Base-by-base conservation (phyloP, 53 echinoderm and acorn worm species). In the Hippasteria phrygiana region DNA sequence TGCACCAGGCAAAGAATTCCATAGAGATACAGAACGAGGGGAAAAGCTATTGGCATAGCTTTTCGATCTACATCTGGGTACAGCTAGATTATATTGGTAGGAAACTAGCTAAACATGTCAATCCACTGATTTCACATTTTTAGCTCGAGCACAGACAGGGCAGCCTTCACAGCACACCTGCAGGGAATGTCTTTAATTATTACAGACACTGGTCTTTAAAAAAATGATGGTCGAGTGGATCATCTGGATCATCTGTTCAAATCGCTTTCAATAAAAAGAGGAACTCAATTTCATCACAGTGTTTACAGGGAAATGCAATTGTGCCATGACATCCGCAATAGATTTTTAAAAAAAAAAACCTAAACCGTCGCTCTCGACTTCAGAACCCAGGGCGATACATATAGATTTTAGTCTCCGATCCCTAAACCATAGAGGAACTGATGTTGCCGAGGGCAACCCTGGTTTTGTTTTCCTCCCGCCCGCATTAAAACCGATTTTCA, bases 401-500 rank as follows among this genome's bases (percentile, higher is more conserved):
- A 62, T 79, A 13, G 14, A 62, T 79, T 62, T 79, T 24, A 37
- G 20, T 53, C 56, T 50, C 37, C 9, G 20, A 36, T 55, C 37
- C 2, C 62, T 33, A 8, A 38, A 4, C 41, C 10, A 56, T 40
- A 37, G 0, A 34, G 36, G 54, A 77, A 77, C 46, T 34, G 54
- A 35, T 5, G 62, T 42, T 35, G 43, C 79, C 56, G 39, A 4
- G 56, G 59, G 62, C 59, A 56, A 79, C 41, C 12, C 59, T 36
- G 2, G 8, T 35, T 67, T 36, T 20, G 3, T 7, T 62, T 40
- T 40, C 36, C 62, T 20, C 24, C 77, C 62, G 40, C 62, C 62
- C 41, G 41, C 62, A 62, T 62, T 39, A 27, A 79, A 79, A 79
- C 79, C 79, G 62, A 79, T 79, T 79, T 79, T 39, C 38, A 59